Evolutionary conservation across 2,888 invertebrate genomes (phyloP).

Genomic region (Geophilus truncorum): DNA sequence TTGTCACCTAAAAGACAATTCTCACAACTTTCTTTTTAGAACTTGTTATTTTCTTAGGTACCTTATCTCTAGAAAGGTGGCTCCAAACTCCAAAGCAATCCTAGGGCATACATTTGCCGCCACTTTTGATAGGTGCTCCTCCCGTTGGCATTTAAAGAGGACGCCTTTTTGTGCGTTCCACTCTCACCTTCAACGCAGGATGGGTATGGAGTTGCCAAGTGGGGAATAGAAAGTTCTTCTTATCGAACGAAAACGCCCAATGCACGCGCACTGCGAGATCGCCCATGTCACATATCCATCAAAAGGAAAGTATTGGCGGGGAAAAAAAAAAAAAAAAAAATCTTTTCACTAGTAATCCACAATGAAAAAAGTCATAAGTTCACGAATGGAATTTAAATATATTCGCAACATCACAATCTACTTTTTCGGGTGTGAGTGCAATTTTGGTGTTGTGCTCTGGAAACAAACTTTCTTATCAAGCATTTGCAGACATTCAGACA

Average conservation of each 20-base stretch:
- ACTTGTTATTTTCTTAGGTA: no score
- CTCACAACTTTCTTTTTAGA: no score
- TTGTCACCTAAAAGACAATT: no score
- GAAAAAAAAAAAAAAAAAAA: neutral
- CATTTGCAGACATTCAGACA: neutral
- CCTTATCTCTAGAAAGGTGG: no score
- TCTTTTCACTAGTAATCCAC: neutral
- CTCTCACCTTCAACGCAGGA: neutral
- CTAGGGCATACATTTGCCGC: neutral
- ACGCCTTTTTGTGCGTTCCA: neutral
- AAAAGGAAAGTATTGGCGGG: neutral
- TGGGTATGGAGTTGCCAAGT: neutral
- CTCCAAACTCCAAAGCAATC: no score
- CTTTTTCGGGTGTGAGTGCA: no score
- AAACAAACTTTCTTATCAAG: neutral
- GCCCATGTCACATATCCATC: neutral
- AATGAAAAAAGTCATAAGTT: neutral
- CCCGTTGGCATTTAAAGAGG: neutral
- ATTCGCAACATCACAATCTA: neutral
- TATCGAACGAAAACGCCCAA: neutral
- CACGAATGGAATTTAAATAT: neutral
- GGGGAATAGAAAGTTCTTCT: neutral
- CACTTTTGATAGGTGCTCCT: neutral
- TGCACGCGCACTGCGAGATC: neutral
- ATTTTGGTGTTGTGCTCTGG: no score